phyloP scores from a whole-genome alignment of 35 echinoderm and acorn worm species.

The Ophiothrix spiculata region DNA sequence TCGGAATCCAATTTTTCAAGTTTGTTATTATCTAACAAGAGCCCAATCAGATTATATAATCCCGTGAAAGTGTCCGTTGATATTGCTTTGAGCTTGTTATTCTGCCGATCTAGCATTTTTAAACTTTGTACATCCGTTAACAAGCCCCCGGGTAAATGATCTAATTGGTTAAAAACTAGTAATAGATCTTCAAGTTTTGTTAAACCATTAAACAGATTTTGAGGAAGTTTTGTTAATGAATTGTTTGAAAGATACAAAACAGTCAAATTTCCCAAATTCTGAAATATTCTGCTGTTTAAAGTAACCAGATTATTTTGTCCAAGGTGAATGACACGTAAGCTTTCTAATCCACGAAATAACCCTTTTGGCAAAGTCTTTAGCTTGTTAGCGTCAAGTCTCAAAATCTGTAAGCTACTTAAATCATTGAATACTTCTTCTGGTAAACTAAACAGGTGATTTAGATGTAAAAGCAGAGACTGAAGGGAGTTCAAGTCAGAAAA shows the following conservation, averaged over 20 bases:
- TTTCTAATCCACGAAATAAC: neutral
- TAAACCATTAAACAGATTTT: neutral
- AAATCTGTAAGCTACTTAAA: too few species aligned
- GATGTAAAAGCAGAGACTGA: too few species aligned
- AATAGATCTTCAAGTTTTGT: neutral
- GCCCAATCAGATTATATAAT: neutral
- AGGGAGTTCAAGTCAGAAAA: too few species aligned
- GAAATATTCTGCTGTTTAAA: too few species aligned
- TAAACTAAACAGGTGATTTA: too few species aligned
- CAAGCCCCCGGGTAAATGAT: neutral
- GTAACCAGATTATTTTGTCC: too few species aligned
- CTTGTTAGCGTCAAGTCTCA: too few species aligned
- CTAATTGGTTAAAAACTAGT: neutral
- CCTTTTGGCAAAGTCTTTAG: neutral
- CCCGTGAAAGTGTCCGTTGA: neutral
- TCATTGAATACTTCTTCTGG: too few species aligned
- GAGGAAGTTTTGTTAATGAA: too few species aligned
- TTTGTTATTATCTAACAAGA: neutral
- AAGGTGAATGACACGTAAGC: too few species aligned
- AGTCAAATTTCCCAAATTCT: too few species aligned
- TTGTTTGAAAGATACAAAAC: too few species aligned
- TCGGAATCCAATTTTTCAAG: neutral
- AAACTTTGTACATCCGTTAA: neutral
- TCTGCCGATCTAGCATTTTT: neutral
- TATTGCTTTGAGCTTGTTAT: neutral